Evolutionary conservation across 2,113 vertebrate species (phyloP).

Genomic region (Pomatostomus ruficeps): DNA sequence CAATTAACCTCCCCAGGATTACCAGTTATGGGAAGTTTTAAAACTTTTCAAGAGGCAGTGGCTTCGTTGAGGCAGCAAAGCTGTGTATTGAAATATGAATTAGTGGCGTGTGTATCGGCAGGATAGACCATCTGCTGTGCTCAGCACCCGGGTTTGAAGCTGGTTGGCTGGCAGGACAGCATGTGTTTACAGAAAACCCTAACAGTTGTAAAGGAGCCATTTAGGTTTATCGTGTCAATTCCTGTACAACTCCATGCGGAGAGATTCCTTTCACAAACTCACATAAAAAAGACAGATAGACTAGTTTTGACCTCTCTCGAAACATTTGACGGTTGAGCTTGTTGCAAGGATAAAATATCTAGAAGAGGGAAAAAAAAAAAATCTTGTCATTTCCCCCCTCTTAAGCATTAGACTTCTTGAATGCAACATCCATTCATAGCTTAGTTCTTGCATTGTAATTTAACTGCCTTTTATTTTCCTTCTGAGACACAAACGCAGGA

Average conservation of each 20-base stretch:
- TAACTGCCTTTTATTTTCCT: slow-evolving; percentile 56
- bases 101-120: slow-evolving; percentile 49
- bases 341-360: slow-evolving; percentile 35
- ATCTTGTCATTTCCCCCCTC: neutral
- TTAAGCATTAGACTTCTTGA: slow-evolving; percentile 29
- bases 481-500: neutral
- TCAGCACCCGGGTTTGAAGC: slow-evolving; percentile 60
- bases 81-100: slow-evolving; percentile 56
- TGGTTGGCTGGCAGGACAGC: slow-evolving; percentile 66
- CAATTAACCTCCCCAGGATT: neutral
- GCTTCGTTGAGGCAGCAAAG: slow-evolving; percentile 36
- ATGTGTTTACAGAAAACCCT: slow-evolving; percentile 67
- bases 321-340: slow-evolving; percentile 34
- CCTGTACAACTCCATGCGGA: slow-evolving; percentile 16
- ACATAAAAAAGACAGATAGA: slow-evolving; percentile 52
- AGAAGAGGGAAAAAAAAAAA: neutral
- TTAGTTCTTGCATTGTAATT: slow-evolving; percentile 43
- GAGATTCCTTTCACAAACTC: slow-evolving; percentile 54
- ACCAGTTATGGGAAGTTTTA: neutral
- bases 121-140: slow-evolving; percentile 61
- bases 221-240: slow-evolving; percentile 66
- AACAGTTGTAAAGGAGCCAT: slow-evolving; percentile 67
- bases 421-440: slow-evolving; percentile 31
- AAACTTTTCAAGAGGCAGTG: slow-evolving; percentile 15
- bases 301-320: slow-evolving; percentile 52